Evolutionary conservation across 2,113 vertebrate genomes (phyloP), one percentile per base, ranked within the genome.

Genomic region (Rhinopomastus cyanomelas): DNA sequence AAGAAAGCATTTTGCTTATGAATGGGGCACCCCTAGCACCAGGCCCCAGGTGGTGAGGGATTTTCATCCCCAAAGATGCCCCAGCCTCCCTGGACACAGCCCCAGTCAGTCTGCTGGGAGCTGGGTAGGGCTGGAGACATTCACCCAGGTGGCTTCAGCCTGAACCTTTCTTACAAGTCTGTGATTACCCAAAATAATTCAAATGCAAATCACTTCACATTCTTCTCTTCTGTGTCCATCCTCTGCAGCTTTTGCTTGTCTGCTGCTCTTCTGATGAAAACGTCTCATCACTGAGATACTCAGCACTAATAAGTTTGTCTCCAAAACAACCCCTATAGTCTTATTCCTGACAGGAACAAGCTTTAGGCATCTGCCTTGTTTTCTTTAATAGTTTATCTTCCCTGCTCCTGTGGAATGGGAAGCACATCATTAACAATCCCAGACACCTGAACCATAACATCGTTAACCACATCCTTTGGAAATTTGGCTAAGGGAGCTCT

Each of bases 71-170:
- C 12, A 42, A 17, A 27, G 17, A n/a, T 56, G 34, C 6, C 16
- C 22, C 11, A 6, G 0, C 34, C 64, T 1, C 0, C 44, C 55
- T 39, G 26, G 34, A 30, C n/a, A 72, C 0, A 0, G n/a, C 36
- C 32, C 55, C 3, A 3, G 9, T 20, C 53, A 60, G 49, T 7
- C n/a, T 75, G 4, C 55, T 86, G 64, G 32, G 12, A 73, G 25
- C 0, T 0, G 25, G 14, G 6, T 48, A 52, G 34, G 19, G 18
- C 8, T 49, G 69, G 27, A 77, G 34, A 46, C 7, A 5, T 13
- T 15, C 21, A 53, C 16, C 15, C 25, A 46, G 20, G 3, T 67
- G 27, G 42, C 37, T 57, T 20, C 59, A 77, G 23, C 64, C 44
- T 51, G 26, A 69, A 53, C 74, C 39, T 66, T 76, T 61, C 56